Evolutionary conservation across 2,113 vertebrate species (phyloP).

Genomic region (Pandion haliaetus): DNA sequence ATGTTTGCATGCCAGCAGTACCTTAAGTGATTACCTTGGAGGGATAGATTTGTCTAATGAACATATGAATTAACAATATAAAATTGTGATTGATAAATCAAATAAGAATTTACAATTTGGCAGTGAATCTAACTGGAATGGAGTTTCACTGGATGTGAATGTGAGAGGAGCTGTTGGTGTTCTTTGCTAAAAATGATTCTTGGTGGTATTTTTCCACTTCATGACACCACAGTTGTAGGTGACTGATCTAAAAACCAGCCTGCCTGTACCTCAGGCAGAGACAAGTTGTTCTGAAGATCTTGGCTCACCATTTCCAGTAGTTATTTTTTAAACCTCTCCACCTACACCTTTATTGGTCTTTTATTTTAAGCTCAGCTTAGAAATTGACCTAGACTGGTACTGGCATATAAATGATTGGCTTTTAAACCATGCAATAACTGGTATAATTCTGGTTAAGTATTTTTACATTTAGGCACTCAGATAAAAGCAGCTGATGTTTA

Average conservation of each 20-base stretch:
- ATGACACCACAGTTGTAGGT: slow-evolving; percentile 46
- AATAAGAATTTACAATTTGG: slow-evolving; percentile 27
- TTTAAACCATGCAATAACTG: not conserved
- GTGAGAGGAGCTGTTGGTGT: slow-evolving; percentile 14
- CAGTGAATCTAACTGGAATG: not conserved
- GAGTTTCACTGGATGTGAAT: slow-evolving; percentile 30
- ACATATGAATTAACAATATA: slow-evolving; percentile 40
- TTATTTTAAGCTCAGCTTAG: not conserved
- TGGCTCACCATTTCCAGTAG: slow-evolving; percentile 16
- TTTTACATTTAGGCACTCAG: not conserved
- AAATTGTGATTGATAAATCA: slow-evolving; percentile 58
- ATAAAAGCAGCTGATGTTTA: not conserved
- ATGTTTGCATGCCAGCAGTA: slow-evolving; percentile 50
- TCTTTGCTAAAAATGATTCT: slow-evolving; percentile 47
- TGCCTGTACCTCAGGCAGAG: slow-evolving; percentile 16
- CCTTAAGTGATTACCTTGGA: slow-evolving; percentile 60
- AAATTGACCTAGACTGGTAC: not conserved
- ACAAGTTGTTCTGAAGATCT: slow-evolving; percentile 35
- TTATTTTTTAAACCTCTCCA: slow-evolving; percentile 17
- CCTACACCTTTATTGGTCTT: not conserved
- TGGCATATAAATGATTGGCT: not conserved
- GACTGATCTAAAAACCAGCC: slow-evolving; percentile 38
- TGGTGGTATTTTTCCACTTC: not conserved
- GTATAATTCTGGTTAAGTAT: not conserved
- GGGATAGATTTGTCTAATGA: slow-evolving; percentile 38